Base-by-base conservation (phyloP, 2,888 invertebrate genomes). In the Pterostichus madidus region DNA sequence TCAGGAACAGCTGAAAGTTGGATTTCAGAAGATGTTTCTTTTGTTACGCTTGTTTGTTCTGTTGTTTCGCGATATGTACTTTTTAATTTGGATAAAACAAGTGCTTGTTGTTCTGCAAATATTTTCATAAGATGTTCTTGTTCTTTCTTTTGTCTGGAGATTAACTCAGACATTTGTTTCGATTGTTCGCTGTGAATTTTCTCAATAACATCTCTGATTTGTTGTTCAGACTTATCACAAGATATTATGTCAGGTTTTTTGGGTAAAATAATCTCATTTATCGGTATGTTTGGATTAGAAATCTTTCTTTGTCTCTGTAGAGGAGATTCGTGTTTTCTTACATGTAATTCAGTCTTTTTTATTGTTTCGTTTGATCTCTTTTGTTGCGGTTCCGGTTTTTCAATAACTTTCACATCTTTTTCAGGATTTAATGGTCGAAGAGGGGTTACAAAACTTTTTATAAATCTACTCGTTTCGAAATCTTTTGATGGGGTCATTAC, bases 31-130 rank as follows among this genome's bases (percentile, higher is more conserved):
- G 24, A 3, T 13, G 61, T 1, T 24, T 46, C 44, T 73, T 81
- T 82, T 35, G 44, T 68, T 10, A 17, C 32, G 15, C 10, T 24
- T 15, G 39, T 46, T 35, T 49, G 31, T 31, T 64, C 31, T 52
- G 35, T 11, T 49, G 10, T n/a, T 49, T 86, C 87, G 15, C 88
- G 89, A 84, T 88, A 88, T 24, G 87, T 87, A 78, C 88, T 88
- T 89, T 91, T 88, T 49, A 90, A 88, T 83, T 90, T 89, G 8
- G 90, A 88, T 17, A 93, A 90, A 0, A 95, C 88, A 83, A 92
- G 88, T 84, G 91, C 91, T 86, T 94, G 94, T 86, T 95, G 94
- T 73, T 92, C 92, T 84, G 94, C 93, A 85, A 95, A 95, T 59
- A 93, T 91, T 86, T 93, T 91, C 85, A 94, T 93, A 85, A 95